Conservation (phyloP, 2,797 vertebrate species). For the Phoeniculus purpureus region DNA sequence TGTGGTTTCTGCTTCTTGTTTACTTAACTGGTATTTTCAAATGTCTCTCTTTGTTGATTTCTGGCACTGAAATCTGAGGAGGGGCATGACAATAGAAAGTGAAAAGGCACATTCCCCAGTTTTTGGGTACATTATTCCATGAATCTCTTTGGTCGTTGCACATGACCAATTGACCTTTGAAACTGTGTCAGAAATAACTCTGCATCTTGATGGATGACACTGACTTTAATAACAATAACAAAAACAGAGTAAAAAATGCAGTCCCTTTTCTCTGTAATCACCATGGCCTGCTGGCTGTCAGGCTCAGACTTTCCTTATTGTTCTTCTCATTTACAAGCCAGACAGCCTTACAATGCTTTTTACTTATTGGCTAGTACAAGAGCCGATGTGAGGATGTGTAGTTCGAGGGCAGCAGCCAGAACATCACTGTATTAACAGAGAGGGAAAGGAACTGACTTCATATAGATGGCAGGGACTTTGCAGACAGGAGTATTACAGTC, state of each 20-base stretch:
- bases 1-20: background rate
- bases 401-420: slow-evolving; percentile 30
- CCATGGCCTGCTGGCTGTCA: slow-evolving; percentile 65
- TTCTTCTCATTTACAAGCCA: slow-evolving; percentile 70
- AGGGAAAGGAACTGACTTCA: background rate
- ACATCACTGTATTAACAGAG: background rate
- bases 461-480: background rate
- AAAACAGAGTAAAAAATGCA: slow-evolving; percentile 59
- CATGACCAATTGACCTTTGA: slow-evolving; percentile 72
- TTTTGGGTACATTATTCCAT: slow-evolving; percentile 59
- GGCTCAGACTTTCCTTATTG: slow-evolving; percentile 44
- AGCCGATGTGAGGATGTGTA: slow-evolving; percentile 33
- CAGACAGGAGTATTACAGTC: background rate
- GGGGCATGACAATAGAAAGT: slow-evolving; percentile 15
- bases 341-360: slow-evolving; percentile 74
- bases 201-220: slow-evolving; percentile 68
- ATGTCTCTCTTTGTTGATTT: slow-evolving; percentile 23
- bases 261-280: slow-evolving; percentile 47
- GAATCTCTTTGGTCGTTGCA: slow-evolving; percentile 34
- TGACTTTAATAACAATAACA: slow-evolving; percentile 72
- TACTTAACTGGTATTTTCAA: slow-evolving; percentile 40
- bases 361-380: slow-evolving; percentile 52
- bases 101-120: slow-evolving; percentile 55
- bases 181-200: slow-evolving; percentile 69
- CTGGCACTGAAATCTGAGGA: slow-evolving; percentile 46